Base-by-base conservation (phyloP, 2,113 vertebrate species). In the Condylura cristata region DNA sequence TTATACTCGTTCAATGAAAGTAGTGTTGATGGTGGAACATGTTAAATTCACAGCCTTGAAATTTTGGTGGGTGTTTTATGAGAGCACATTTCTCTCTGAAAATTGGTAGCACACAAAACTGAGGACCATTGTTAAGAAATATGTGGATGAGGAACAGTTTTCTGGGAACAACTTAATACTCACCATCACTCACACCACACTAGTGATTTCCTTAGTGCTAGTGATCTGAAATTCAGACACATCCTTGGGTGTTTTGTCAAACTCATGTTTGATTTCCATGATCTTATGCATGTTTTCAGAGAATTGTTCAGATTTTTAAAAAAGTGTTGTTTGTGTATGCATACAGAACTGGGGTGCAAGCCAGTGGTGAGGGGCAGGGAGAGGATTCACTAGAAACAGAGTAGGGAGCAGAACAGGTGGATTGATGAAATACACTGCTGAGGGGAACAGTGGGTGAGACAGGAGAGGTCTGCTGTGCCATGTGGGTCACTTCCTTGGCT, bases 51-150 rank as follows among this genome's bases (percentile, higher is more conserved):
- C 3, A 60, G 34, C n/a, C 37, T 66, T 1, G 44, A 72, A 71
- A 89, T 89, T 94, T 91, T 86, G 32, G 68, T 60, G 46, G 9
- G 5, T 78, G 4, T 95, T 83, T 94, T 92, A 75, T 82, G n/a
- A 65, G 68, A 92, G 18, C 14, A 32, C 58, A 82, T 8, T 65
- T 65, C 28, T 48, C 32, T 80, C 30, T 90, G 81, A 88, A 79
- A 86, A 89, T 32, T 8, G 78, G 30, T 83, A 60, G 60, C 24
- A 89, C 75, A 75, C 56, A 91, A 86, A 95, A 28, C n/a, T 46
- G 58, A 89, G 53, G n/a, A 66, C 22, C 48, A 17, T 37, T 26
- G 74, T 66, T 37, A 18, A 60, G 58, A 89, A 91, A n/a, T 71
- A 17, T 34, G 24, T 88, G 44, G 6, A 4, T 93, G 44, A 84